Evolutionary conservation across 2,888 invertebrate species (phyloP), one percentile per base, ranked within the genome.

Genomic region (Trissolcus brochymenae): DNA sequence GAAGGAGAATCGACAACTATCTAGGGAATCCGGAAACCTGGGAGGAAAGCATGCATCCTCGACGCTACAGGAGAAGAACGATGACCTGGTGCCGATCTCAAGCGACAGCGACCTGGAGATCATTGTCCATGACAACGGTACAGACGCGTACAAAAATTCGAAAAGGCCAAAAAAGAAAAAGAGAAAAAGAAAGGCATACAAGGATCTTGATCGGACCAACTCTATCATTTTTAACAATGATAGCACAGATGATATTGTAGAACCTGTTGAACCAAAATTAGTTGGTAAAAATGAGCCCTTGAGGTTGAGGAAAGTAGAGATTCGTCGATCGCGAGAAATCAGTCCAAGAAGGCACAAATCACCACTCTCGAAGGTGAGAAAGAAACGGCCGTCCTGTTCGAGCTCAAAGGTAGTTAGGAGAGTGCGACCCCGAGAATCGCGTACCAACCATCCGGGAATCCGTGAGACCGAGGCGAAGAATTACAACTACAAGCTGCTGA

Each of bases 61-160:
- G 14, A 87, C 84, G 0, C 80, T 85, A 14, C 87, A 85, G 60
- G 86, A 87, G 76, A 88, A 86, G 57, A 87, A 86, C 21, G 85
- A 87, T 14, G 88, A 86, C 72, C 82, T 88, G 16, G 84, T 87
- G 53, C 85, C 88, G 14, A 88, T 89, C 49, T 88, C 89, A 1
- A 89, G 88, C 49, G 89, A 88, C 72, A 88, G 86, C 54, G 89
- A 89, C 64, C 86, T 87, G 85, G 88, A 88, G 70, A 81, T 86
- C 6, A 86, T 88, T 35, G 86, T 86, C 43, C 79, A 87, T 46
- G 76, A 81, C 2, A 84, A 85, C 25, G 81, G 67, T 51, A 80
- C 82, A 9, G 76, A 83, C 21, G 81, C 83, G 43, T 13, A 57
- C 67, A 14, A 77, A 56, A 43, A 75, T 17, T 62, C 74, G 57